Evolutionary conservation across 2,888 invertebrate genomes (phyloP).

Genomic region (Cerastoderma edule): DNA sequence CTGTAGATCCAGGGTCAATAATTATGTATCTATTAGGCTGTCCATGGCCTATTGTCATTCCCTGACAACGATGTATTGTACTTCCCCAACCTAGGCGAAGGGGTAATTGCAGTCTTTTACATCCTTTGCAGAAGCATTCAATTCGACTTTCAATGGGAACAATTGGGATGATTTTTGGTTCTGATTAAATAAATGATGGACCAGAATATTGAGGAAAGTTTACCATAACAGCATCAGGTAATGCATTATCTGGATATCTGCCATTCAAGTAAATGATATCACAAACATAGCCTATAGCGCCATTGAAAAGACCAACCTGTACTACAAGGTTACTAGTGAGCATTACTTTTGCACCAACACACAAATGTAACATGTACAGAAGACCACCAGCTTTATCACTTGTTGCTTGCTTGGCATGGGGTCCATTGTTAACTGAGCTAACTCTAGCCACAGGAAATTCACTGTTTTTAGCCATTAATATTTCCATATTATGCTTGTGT

Average conservation of each 20-base stretch:
- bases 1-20: conserved; percentile 52
- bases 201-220: conserved; percentile 54
- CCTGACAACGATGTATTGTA: conserved; percentile 63
- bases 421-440: background rate
- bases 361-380: background rate
- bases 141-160: conserved; percentile 52
- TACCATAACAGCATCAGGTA: conserved; percentile 55
- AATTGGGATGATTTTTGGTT: conserved; percentile 57
- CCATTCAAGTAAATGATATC: conserved; percentile 32
- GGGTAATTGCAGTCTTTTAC: conserved; percentile 55
- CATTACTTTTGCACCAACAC: conserved; percentile 41
- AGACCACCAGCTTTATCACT: conserved; percentile 35
- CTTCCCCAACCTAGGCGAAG: conserved; percentile 59
- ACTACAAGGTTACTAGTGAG: conserved; percentile 28
- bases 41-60: conserved; percentile 63
- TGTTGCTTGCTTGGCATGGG: conserved; percentile 13
- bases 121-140: conserved; percentile 52
- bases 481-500: conserved; percentile 47
- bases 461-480: background rate
- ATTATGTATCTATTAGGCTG: conserved; percentile 56
- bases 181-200: conserved; percentile 50
- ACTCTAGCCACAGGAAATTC: conserved; percentile 6
- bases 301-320: conserved; percentile 36
- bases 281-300: conserved; percentile 26
- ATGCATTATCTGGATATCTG: conserved; percentile 14